These are phyloP conservation scores for Rhagologus leucostigma DNA, from an alignment of 2,113 vertebrate species.

Conservation along the genomic window DNA sequence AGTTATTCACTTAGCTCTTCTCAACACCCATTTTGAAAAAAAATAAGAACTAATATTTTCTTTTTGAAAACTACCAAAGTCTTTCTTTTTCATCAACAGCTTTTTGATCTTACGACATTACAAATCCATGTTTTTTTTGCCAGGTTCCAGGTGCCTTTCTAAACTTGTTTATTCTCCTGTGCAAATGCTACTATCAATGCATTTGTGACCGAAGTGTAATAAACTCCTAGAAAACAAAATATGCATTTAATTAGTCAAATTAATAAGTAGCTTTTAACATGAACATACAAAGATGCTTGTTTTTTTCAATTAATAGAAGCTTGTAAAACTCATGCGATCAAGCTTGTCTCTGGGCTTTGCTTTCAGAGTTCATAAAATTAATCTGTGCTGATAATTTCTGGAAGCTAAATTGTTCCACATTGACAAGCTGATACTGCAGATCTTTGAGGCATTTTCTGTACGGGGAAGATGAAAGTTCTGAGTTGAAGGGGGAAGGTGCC, in stretches of 20 bases:
- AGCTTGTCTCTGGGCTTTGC: not conserved
- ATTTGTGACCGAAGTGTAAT: not conserved
- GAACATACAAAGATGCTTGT: not conserved
- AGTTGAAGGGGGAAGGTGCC: not conserved
- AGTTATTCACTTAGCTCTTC: slow-evolving; percentile 30
- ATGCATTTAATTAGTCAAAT: not conserved
- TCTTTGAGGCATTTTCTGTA: not conserved
- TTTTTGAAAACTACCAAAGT: not conserved
- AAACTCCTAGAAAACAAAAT: not conserved
- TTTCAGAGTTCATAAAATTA: not conserved
- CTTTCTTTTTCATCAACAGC: not conserved
- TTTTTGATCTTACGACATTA: not conserved
- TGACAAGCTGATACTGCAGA: not conserved
- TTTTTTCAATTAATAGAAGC: not conserved
- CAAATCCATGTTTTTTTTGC: not conserved
- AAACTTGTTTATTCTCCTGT: not conserved
- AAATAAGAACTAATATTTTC: not conserved
- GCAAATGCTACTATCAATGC: not conserved
- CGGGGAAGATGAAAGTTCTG: not conserved
- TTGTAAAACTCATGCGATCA: not conserved
- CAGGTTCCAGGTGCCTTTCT: not conserved
- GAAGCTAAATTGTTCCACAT: not conserved
- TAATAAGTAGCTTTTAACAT: not conserved
- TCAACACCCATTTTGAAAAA: not conserved
- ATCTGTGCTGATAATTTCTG: not conserved